A percentile compares a stretch with the other conserved stretches of the same genome.
Conservation (phyloP, 2,797 vertebrate species). For the Thamnophis elegans region DNA sequence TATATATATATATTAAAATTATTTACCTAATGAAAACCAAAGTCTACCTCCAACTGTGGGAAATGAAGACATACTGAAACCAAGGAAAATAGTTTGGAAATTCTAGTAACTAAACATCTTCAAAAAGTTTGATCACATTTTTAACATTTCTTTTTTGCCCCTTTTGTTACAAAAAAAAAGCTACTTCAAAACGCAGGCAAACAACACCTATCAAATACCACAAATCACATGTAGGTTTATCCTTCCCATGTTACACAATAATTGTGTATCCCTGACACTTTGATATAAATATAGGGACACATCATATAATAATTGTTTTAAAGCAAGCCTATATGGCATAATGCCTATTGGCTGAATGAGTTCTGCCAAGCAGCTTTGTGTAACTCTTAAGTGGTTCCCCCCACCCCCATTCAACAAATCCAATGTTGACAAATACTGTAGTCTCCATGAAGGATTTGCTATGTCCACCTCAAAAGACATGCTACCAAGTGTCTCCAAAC, state of each 20-base stretch:
- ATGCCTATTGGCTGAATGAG: not conserved
- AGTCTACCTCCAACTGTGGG: not conserved
- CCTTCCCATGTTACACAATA: not conserved
- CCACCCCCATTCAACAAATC: not conserved
- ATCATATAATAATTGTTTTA: not conserved
- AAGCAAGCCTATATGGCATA: not conserved
- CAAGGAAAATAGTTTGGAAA: not conserved
- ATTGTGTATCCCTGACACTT: not conserved
- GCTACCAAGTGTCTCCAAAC: not conserved
- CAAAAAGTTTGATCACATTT: not conserved
- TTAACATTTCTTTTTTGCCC: not conserved
- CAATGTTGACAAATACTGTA: not conserved
- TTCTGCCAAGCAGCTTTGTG: not conserved
- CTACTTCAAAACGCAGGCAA: not conserved
- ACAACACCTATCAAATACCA: not conserved
- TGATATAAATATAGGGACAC: not conserved
- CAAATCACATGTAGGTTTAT: not conserved
- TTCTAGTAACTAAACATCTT: not conserved
- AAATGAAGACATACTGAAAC: not conserved
- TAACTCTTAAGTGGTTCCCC: accelerated
- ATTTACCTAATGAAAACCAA: not conserved
- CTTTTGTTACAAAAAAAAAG: not conserved
- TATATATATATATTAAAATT: not conserved
- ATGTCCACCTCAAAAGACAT: not conserved
- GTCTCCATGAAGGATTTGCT: not conserved